Conservation (phyloP, 2,888 invertebrate genomes). For the Andrena praecox region DNA sequence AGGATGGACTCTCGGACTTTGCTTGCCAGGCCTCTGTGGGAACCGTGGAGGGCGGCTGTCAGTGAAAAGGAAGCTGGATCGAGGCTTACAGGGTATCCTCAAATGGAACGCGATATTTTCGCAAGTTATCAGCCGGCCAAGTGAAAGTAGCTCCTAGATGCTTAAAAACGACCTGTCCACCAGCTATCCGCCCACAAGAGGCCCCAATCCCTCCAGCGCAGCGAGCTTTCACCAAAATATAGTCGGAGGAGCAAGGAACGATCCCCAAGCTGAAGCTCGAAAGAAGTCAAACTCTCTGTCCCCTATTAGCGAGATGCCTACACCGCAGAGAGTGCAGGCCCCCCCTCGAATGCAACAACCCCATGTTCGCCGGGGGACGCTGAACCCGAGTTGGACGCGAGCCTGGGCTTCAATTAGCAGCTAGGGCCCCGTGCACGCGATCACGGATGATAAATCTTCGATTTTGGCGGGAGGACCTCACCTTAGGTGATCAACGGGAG, state of each 20-base stretch:
- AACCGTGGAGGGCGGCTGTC: slow-evolving; percentile 14
- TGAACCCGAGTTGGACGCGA: background rate
- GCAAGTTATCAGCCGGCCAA: slow-evolving; percentile 44
- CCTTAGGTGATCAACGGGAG: slow-evolving; percentile 64
- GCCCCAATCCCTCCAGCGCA: background rate
- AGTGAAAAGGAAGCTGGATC: slow-evolving; percentile 37
- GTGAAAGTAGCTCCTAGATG: slow-evolving; percentile 26
- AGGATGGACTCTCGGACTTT: slow-evolving; percentile 79
- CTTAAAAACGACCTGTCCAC: slow-evolving; percentile 5
- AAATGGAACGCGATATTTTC: slow-evolving; percentile 42
- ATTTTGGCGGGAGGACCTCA: slow-evolving; percentile 66
- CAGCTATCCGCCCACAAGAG: background rate
- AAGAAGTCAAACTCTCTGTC: too few species aligned
- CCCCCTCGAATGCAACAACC: background rate
- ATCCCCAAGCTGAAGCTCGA: too few species aligned
- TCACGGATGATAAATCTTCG: slow-evolving; percentile 74
- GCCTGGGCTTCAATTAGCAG: slow-evolving; percentile 48
- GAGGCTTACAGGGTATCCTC: slow-evolving; percentile 23
- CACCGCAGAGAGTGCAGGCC: background rate
- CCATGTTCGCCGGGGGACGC: background rate
- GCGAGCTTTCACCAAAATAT: background rate
- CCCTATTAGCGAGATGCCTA: too few species aligned
- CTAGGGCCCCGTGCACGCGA: slow-evolving; percentile 44
- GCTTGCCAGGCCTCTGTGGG: slow-evolving; percentile 70
- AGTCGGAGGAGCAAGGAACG: background rate